Percentiles rank a stretch among this genome's conserved stretches.
Evolutionary conservation across 1,140 invertebrate genomes (phyloP).

Genomic region (Drosophila mauritiana): DNA sequence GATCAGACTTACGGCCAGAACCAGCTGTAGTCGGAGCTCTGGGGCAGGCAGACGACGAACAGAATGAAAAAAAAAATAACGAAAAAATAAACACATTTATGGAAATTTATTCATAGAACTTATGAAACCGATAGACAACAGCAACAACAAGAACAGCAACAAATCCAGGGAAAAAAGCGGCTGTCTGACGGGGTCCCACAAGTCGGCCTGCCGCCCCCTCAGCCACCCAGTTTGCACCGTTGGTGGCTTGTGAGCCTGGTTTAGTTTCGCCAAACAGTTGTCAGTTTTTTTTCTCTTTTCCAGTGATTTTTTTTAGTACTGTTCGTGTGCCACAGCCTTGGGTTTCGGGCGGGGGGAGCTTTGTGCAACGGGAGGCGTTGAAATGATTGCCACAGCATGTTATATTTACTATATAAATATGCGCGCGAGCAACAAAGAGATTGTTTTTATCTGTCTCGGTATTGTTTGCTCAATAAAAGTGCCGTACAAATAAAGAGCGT

Average conservation of each 20-base stretch:
- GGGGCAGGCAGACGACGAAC: conserved; percentile 65
- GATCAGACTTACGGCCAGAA: conserved; percentile 44
- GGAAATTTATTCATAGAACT: conserved; percentile 84
- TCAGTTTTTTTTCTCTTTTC: conserved; percentile 37
- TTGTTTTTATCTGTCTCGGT: conserved; percentile 36
- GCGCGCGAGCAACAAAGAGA: conserved; percentile 33
- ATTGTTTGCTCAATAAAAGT: conserved; percentile 57
- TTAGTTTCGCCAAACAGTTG: conserved; percentile 78
- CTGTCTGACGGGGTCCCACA: conserved; percentile 73
- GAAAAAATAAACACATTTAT: conserved; percentile 82
- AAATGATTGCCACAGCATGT: conserved; percentile 63
- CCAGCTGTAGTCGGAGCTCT: conserved; percentile 59
- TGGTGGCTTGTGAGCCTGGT: conserved; percentile 77
- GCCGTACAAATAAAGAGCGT: conserved; percentile 34
- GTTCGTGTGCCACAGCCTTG: conserved; percentile 54
- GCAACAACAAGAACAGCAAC: conserved; percentile 24
- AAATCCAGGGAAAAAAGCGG: conserved; percentile 52
- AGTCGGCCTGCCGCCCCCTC: conserved; percentile 38
- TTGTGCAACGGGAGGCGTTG: conserved; percentile 48
- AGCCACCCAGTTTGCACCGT: conserved; percentile 32
- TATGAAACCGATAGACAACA: conserved; percentile 82
- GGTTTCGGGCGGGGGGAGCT: conserved; percentile 23
- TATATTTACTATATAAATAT: conserved; percentile 64
- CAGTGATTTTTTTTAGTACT: conserved; percentile 36
- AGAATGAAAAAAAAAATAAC: conserved; percentile 50